A percentile compares a stretch with the other conserved stretches of the same genome.
Evolutionary conservation across 2,113 vertebrate species (phyloP).

Genomic region (Plestiodon gilberti): DNA sequence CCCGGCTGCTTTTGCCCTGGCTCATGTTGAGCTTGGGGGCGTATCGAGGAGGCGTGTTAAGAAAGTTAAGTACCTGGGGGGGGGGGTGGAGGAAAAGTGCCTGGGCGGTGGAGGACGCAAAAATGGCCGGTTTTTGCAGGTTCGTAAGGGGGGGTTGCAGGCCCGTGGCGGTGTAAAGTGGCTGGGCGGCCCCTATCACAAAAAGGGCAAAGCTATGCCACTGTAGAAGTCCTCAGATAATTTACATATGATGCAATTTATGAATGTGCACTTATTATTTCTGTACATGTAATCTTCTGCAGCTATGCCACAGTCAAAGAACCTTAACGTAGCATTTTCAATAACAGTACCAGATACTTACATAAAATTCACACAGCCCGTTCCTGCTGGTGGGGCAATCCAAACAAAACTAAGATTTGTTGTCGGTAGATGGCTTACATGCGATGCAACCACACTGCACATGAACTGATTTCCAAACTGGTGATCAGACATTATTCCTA

Average conservation of each 20-base stretch:
- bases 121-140: too few species aligned
- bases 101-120: too few species aligned
- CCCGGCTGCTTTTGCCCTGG: too few species aligned
- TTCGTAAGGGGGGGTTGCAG: too few species aligned
- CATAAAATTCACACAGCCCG: slow-evolving; percentile 99
- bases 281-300: rapidly evolving
- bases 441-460: slow-evolving; percentile 97
- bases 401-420: slow-evolving; percentile 97
- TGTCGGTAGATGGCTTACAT: slow-evolving; percentile 94
- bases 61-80: too few species aligned
- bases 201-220: too few species aligned
- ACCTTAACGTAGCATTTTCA: neutral
- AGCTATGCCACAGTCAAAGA: neutral
- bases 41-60: too few species aligned
- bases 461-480: slow-evolving; percentile 97
- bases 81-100: too few species aligned
- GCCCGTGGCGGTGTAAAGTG: too few species aligned
- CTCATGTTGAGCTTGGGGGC: too few species aligned
- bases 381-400: slow-evolving; percentile 96
- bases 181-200: too few species aligned
- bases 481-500: slow-evolving; percentile 94
- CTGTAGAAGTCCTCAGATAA: neutral
- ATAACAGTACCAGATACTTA: slow-evolving; percentile 70
- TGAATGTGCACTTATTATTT: neutral
- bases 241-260: neutral